Conservation (phyloP, 1,140 invertebrate genomes). For the Pomacea maculata region DNA sequence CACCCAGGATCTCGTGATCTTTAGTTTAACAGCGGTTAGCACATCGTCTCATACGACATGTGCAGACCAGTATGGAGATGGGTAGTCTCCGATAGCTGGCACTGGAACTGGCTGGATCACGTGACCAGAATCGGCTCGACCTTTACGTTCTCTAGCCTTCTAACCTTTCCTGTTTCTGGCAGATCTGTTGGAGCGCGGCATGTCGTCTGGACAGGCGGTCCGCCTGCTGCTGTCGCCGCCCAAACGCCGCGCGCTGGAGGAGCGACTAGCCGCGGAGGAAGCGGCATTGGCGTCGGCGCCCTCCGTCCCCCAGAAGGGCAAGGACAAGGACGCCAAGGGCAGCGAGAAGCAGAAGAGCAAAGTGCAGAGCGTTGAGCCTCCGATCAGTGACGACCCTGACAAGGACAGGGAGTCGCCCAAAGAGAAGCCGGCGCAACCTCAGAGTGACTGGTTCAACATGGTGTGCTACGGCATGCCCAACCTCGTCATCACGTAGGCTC, state of each 20-base stretch:
- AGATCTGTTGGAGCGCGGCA: conserved; percentile 61
- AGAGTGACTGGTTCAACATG: conserved; percentile 56
- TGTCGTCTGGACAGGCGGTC: conserved; percentile 56
- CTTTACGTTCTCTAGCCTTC: too few relatives aligned
- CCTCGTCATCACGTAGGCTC: conserved; percentile 53
- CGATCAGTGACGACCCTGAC: conserved; percentile 22
- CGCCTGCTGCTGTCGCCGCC: conserved; percentile 51
- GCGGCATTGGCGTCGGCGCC: conserved; percentile 4
- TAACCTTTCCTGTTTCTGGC: conserved; percentile 9
- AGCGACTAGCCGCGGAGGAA: conserved; percentile 26
- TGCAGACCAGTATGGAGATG: too few relatives aligned
- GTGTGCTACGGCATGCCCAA: conserved; percentile 64
- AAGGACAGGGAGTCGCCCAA: conserved; percentile 34
- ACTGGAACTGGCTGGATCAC: too few relatives aligned
- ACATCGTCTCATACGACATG: too few relatives aligned
- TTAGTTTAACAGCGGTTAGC: too few relatives aligned
- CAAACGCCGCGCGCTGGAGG: conserved; percentile 41
- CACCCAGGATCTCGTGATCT: too few relatives aligned
- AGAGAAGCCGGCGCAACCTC: conserved; percentile 24
- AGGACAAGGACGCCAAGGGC: not conserved
- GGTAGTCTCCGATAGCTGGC: too few relatives aligned
- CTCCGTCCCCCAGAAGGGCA: not conserved
- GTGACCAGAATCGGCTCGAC: too few relatives aligned
- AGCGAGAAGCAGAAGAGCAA: conserved; percentile 7
- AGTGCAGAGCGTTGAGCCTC: conserved; percentile 8